These are phyloP conservation scores for Channa argus DNA, from an alignment of 2,113 vertebrate genomes.

Conservation along the genomic window DNA sequence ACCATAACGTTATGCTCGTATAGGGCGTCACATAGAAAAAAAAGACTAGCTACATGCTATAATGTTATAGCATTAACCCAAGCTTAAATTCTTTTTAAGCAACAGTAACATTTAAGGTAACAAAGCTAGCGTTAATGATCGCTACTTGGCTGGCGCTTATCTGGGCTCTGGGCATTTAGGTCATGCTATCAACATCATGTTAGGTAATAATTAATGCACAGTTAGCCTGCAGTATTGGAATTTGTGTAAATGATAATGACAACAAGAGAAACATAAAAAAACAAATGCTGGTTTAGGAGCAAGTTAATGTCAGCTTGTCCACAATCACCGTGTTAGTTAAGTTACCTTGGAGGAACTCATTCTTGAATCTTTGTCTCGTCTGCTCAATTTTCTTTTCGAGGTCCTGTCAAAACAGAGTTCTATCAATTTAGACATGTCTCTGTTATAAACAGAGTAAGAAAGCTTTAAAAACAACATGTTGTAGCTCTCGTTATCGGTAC, in stretches of 20 bases:
- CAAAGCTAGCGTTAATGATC: slow-evolving; percentile 11
- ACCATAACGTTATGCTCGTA: too few species aligned
- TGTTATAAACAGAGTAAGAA: neutral
- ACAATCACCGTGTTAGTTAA: neutral
- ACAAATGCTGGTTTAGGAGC: neutral
- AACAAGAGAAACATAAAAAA: neutral
- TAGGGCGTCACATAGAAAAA: neutral
- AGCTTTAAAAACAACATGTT: neutral
- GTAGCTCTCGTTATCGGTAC: slow-evolving; percentile 53
- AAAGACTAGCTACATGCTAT: slow-evolving; percentile 10
- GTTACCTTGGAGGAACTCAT: slow-evolving; percentile 90
- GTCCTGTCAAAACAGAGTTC: slow-evolving; percentile 77
- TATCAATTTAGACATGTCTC: slow-evolving; percentile 10
- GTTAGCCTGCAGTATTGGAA: neutral
- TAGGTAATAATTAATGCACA: neutral
- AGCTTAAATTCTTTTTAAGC: neutral
- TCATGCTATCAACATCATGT: slow-evolving; percentile 14
- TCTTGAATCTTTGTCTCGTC: slow-evolving; percentile 88
- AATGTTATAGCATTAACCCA: neutral
- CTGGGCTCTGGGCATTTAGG: slow-evolving; percentile 27
- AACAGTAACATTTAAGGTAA: neutral
- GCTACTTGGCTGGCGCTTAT: slow-evolving; percentile 34
- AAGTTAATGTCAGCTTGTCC: slow-evolving; percentile 7
- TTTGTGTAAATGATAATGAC: neutral
- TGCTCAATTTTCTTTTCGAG: slow-evolving; percentile 87